Percentiles rank a stretch among this genome's conserved stretches.
Evolutionary conservation across 2,888 invertebrate species (phyloP).

Genomic region (Deilephila elpenor): DNA sequence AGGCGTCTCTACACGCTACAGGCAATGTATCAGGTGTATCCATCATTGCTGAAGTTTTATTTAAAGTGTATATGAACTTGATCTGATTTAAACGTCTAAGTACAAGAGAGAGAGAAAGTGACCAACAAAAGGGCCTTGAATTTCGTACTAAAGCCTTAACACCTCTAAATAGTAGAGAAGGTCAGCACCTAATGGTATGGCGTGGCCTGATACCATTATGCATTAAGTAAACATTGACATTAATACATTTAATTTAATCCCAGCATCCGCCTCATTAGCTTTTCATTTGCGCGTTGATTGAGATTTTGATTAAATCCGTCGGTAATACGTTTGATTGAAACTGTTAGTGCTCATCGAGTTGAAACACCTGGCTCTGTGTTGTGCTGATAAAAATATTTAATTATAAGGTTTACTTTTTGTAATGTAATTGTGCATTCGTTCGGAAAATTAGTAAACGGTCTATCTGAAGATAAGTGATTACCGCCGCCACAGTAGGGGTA

Average conservation of each 20-base stretch:
- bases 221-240: background rate
- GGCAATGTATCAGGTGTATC: too few species aligned
- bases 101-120: too few species aligned
- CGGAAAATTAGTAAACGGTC: too few species aligned
- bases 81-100: too few species aligned
- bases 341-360: background rate
- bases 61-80: background rate
- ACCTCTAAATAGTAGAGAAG: too few species aligned
- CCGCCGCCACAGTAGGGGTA: too few species aligned
- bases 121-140: too few species aligned
- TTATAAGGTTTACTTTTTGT: too few species aligned
- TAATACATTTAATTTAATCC: conserved; percentile 5
- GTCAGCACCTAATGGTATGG: too few species aligned
- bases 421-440: too few species aligned
- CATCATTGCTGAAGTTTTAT: background rate
- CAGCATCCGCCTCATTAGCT: background rate
- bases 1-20: background rate
- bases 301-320: conserved; percentile 20
- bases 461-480: too few species aligned
- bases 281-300: conserved; percentile 21
- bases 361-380: background rate
- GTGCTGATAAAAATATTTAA: background rate
- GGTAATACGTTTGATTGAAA: conserved; percentile 10
- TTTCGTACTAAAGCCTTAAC: too few species aligned
- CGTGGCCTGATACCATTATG: background rate